Base-by-base conservation (phyloP, 2,113 vertebrate genomes). In the Rhizomys pruinosus region DNA sequence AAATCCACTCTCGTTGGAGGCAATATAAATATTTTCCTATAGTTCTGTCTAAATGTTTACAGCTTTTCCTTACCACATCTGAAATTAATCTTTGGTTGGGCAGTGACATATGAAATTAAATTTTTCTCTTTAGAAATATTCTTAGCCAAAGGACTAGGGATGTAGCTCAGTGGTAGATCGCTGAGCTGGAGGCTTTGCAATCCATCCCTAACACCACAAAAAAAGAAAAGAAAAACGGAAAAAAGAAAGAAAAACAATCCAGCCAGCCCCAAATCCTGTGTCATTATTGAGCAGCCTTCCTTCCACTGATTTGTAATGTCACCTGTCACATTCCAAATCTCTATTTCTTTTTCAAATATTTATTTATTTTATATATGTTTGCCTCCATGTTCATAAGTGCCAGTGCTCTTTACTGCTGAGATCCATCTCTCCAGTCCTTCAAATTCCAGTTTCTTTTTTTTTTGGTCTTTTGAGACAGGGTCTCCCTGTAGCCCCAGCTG, bases 51-150 rank as follows among this genome's bases (percentile, higher is more conserved):
- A 69, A 86, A 93, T 86, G 32, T 82, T 63, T 89, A 47, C 20
- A 59, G 23, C 47, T 92, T 91, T 91, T 42, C 59, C 37, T 64
- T 86, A 92, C 37, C 47, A 78, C 29, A 42, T 34, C 59, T 82
- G 39, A 94, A 77, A 66, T 93, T 93, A 52, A 91, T 57, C 93
- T 94, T 94, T 66, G 71, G 74, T 32, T 27, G 76, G 19, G 3
- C 22, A 29, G 1, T 93, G 55, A 89, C 25, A 22, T 61, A 57
- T 52, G 39, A 95, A 87, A 89, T 55, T 39, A 94, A 72, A 77
- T 85, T 87, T 93, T 92, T 93, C 42, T 64, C 47, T 81, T 94
- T 81, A 64, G 90, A 87, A 93, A 78, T 68, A 69, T 52, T 59
- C 34, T 72, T 92, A 89, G 10, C 72, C 64, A 17, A 37, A 7